Evolutionary conservation across 2,888 invertebrate species (phyloP).

Genomic region (Aleiodes leptofemur): DNA sequence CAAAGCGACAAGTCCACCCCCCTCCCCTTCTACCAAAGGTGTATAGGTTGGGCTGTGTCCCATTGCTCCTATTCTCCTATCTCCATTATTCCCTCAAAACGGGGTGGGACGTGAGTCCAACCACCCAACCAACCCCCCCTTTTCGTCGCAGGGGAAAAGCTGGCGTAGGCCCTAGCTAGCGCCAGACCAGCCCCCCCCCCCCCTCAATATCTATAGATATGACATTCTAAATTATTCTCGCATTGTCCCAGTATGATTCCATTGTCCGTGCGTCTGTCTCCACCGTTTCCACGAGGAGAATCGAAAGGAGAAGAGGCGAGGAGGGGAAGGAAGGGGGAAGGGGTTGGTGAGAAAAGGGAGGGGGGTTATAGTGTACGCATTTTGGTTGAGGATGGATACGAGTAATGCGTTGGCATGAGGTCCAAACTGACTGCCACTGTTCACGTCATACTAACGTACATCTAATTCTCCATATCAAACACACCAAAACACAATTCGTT

Average conservation of each 20-base stretch:
- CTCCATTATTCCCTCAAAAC: constrained; percentile 61
- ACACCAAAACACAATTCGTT: constrained; percentile 1
- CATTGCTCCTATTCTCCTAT: constrained; percentile 73
- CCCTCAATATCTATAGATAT: constrained; percentile 67
- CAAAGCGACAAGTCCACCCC: constrained; percentile 21
- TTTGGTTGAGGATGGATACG: too few species aligned
- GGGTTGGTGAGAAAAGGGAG: not conserved
- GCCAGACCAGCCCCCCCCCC: constrained; percentile 65
- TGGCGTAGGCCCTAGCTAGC: constrained; percentile 51
- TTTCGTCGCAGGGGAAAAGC: not conserved
- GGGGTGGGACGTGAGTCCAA: constrained; percentile 15
- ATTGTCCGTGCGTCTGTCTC: constrained; percentile 74
- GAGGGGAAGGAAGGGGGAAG: not conserved
- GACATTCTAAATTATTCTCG: constrained; percentile 74
- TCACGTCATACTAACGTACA: too few species aligned
- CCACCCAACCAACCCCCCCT: constrained; percentile 32
- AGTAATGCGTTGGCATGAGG: too few species aligned
- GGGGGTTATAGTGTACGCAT: too few species aligned
- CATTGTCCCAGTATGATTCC: constrained; percentile 73
- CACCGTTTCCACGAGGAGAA: constrained; percentile 65
- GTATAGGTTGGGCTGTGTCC: constrained; percentile 63
- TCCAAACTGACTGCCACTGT: too few species aligned
- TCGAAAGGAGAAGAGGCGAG: constrained; percentile 53
- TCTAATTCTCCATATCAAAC: constrained; percentile 1
- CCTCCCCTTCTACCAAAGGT: constrained; percentile 43